These are phyloP conservation scores for Furcula furcula DNA, from an alignment of 2,888 invertebrate species.

Conservation along the genomic window DNA sequence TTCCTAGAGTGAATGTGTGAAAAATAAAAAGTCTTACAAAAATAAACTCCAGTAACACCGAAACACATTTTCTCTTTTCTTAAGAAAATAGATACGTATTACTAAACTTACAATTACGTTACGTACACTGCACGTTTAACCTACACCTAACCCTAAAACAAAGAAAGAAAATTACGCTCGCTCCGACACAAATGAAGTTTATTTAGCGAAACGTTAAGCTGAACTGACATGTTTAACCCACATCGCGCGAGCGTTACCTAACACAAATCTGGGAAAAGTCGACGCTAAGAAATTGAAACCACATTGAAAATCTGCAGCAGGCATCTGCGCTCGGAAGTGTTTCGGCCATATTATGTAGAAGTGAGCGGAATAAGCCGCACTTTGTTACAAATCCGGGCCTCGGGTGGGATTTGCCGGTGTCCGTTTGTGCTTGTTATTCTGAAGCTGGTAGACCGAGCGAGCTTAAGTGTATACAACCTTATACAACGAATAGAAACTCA, in stretches of 20 bases:
- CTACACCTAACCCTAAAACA: neutral
- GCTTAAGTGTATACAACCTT: conserved; percentile 45
- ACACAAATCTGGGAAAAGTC: conserved; percentile 28
- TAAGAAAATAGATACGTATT: no score
- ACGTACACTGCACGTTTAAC: conserved; percentile 1
- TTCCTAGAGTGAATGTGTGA: no score
- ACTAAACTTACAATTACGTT: neutral
- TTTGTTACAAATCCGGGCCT: conserved; percentile 73
- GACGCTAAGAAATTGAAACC: conserved; percentile 49
- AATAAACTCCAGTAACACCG: no score
- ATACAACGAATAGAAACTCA: conserved; percentile 25
- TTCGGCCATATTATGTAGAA: conserved; percentile 63
- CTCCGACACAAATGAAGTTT: conserved; percentile 6
- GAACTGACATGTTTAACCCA: conserved; percentile 15
- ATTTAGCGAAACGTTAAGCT: conserved; percentile 12
- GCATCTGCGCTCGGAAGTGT: conserved; percentile 53
- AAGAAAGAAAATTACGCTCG: conserved; percentile 3
- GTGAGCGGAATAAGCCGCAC: conserved; percentile 63
- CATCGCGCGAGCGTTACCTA: conserved; percentile 19
- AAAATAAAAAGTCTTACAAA: no score
- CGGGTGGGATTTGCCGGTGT: conserved; percentile 68
- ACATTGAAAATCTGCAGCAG: conserved; percentile 57
- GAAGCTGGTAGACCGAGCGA: conserved; percentile 46
- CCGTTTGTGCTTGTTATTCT: conserved; percentile 71
- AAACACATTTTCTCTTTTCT: no score